Evolutionary conservation across 2,113 vertebrate species (phyloP), one percentile per base, ranked within the genome.

Genomic region (Syngnathus typhle): DNA sequence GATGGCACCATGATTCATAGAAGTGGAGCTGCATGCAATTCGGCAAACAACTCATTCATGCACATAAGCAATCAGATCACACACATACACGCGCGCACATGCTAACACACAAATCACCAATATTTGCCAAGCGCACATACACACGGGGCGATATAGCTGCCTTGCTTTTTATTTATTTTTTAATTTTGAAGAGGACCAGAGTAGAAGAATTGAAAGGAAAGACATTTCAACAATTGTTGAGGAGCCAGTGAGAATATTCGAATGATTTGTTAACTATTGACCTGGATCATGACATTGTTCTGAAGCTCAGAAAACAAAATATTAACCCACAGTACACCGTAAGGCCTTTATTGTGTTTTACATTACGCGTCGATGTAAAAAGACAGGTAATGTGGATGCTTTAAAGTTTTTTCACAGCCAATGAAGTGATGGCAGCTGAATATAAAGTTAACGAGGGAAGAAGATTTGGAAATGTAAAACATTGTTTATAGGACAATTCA

Each of bases 21-120:
- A 49, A 58, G 60, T 64, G 54, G 63, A 74, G 80, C 71, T 72
- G 74, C 76, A 85, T 79, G 79, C 73, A 80, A 76, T 0, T 4
- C 77, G 82, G 73, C 71, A 80, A 63, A 78, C 65, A 36, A 79
- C 49, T 85, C 85, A 85, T 79, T 82, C 82, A 85, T 74, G 78
- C 75, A 83, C 77, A 82, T 73, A 74, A 82, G 82, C 70, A 85
- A 78, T 75, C 74, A 76, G 64, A 82, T 69, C 68, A 71, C 72
- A 65, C 68, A 37, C 55, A 70, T 67, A 27, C 7, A 21, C 47
- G 41, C 41, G 11, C 11, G 41, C 41, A 3, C 44, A 66, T 52
- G 64, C 27, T 47, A 15, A 15, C 69, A 27, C 7, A 21, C 52
- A 67, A 59, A 46, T 64, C 21, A 4, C 27, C 36, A 49, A 49